phyloP scores from a whole-genome alignment of 2,113 vertebrate genomes.

The Phasianus colchicus region DNA sequence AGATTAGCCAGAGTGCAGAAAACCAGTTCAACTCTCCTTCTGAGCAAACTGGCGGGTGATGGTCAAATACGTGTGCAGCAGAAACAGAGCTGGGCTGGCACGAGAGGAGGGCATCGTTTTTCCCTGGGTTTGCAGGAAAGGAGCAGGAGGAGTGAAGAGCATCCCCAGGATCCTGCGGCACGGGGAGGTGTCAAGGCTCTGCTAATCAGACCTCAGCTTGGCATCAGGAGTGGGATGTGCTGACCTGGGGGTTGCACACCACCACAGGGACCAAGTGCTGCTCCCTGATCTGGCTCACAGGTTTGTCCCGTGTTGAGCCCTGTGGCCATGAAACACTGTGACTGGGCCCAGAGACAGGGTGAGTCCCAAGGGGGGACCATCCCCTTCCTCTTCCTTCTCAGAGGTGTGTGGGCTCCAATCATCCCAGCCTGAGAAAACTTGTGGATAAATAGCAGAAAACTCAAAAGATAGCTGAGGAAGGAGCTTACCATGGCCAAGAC shows the following conservation, averaged over 20 bases:
- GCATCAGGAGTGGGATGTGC: background rate
- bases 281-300: background rate
- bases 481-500: background rate
- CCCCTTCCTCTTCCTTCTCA: background rate
- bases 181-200: background rate
- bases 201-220: background rate
- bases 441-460: conserved; percentile 51
- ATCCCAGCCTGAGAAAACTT: background rate
- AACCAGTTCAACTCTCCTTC: rapidly evolving
- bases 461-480: conserved; percentile 40
- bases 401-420: background rate
- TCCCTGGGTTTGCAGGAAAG: background rate
- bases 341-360: background rate
- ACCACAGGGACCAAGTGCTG: background rate
- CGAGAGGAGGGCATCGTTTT: background rate
- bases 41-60: background rate
- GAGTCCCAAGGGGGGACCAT: background rate
- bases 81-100: background rate
- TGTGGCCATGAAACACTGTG: rapidly evolving
- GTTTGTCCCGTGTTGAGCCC: background rate
- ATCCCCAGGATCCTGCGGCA: background rate
- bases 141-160: background rate
- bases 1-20: background rate
- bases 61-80: rapidly evolving
- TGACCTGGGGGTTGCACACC: background rate